Percentiles rank a stretch among this genome's conserved stretches.
phyloP scores from a whole-genome alignment of 2,888 invertebrate genomes.

The Netelia virgata region DNA sequence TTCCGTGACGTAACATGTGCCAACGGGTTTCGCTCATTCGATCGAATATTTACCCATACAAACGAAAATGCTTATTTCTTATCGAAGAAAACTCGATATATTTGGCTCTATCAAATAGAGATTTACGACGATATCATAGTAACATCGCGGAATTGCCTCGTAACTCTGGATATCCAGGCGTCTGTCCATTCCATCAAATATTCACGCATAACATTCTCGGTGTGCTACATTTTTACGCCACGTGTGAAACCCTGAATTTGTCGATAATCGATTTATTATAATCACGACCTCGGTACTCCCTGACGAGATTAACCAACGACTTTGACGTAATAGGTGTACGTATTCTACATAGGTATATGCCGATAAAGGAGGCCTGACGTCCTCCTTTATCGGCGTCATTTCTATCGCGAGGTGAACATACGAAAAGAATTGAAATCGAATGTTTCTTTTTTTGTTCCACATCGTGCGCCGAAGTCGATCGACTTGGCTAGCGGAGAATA shows the following conservation, averaged over 20 bases:
- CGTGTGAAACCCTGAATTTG: neutral
- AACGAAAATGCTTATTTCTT: neutral
- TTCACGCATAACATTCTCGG: neutral
- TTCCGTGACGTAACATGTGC: neutral
- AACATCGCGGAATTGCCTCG: neutral
- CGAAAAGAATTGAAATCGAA: neutral
- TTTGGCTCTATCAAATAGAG: slow-evolving; percentile 43
- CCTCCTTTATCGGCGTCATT: neutral
- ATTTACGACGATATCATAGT: slow-evolving; percentile 42
- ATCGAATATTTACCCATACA: neutral
- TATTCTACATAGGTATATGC: too few relatives aligned
- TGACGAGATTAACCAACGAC: slow-evolving; percentile 37
- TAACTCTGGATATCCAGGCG: neutral
- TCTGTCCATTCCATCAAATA: neutral
- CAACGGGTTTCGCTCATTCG: neutral
- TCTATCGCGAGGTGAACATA: neutral
- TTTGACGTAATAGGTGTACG: neutral
- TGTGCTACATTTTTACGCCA: slow-evolving; percentile 6
- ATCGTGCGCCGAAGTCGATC: slow-evolving; percentile 3
- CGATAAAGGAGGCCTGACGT: too few relatives aligned
- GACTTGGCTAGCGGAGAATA: slow-evolving; percentile 7
- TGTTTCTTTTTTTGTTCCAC: neutral
- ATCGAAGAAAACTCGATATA: slow-evolving; percentile 34
- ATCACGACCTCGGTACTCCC: slow-evolving; percentile 33
- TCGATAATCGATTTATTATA: slow-evolving; percentile 38